These are phyloP conservation scores for Acanthurus leucopareius DNA, from an alignment of 2,797 vertebrate genomes.

Conservation along the genomic window DNA sequence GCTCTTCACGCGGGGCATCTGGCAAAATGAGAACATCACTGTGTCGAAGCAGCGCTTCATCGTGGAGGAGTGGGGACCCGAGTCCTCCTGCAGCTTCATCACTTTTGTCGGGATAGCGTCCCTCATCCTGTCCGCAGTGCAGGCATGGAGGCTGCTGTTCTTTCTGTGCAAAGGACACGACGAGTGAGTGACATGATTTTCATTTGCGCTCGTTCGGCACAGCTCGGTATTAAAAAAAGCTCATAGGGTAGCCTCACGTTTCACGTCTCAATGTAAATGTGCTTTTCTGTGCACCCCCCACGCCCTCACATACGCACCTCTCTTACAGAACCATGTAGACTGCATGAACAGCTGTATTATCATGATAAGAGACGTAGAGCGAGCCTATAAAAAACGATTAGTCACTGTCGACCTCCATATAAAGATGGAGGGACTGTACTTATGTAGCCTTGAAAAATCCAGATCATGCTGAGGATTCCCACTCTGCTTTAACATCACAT, in stretches of 20 bases:
- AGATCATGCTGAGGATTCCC: slow-evolving; percentile 16
- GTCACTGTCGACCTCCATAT: slow-evolving; percentile 42
- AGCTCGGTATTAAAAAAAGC: background rate
- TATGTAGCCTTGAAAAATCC: slow-evolving; percentile 8
- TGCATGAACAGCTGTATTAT: background rate
- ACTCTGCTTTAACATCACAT: background rate
- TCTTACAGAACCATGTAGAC: background rate
- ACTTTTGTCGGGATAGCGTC: slow-evolving; percentile 93
- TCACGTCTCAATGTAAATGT: slow-evolving; percentile 7
- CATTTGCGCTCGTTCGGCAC: background rate
- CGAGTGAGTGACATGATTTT: slow-evolving; percentile 89
- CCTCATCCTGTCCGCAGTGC: slow-evolving; percentile 93
- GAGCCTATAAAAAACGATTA: slow-evolving; percentile 22
- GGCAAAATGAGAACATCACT: slow-evolving; percentile 97
- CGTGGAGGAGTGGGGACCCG: slow-evolving; percentile 97
- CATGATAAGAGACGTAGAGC: background rate
- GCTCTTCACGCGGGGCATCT: slow-evolving; percentile 97
- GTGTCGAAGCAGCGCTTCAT: slow-evolving; percentile 95
- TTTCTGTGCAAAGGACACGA: slow-evolving; percentile 97
- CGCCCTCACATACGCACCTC: background rate
- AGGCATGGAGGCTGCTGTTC: slow-evolving; percentile 96
- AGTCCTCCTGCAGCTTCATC: slow-evolving; percentile 95
- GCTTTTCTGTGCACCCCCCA: slow-evolving; percentile 6
- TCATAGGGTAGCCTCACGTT: background rate
- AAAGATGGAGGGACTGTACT: slow-evolving; percentile 42